phyloP scores from a whole-genome alignment of 2,797 vertebrate species.

The Falco peregrinus region DNA sequence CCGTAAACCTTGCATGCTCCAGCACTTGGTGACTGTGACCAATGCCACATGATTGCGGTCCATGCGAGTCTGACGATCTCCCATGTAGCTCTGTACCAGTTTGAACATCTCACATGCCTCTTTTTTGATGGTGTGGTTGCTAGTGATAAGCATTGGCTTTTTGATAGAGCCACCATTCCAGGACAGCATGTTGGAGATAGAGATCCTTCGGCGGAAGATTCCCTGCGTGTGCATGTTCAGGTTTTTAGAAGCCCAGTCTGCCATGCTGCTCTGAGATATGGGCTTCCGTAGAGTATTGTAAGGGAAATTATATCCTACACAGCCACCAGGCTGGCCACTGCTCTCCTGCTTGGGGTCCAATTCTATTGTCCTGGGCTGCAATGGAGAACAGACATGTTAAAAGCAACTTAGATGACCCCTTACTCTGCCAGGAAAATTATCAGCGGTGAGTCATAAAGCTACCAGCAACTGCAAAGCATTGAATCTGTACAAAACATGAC shows the following conservation, averaged over 20 bases:
- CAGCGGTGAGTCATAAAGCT: background rate
- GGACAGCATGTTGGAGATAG: conserved; percentile 91
- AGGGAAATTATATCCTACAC: conserved; percentile 75
- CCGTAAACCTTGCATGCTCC: conserved; percentile 87
- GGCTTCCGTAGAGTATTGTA: conserved; percentile 85
- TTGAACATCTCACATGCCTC: conserved; percentile 94
- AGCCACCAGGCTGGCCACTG: conserved; percentile 67
- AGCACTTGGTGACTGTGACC: conserved; percentile 88
- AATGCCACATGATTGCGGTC: conserved; percentile 85
- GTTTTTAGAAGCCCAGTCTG: conserved; percentile 92
- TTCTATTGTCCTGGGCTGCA: conserved; percentile 79
- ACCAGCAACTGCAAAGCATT: background rate
- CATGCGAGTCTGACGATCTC: conserved; percentile 86
- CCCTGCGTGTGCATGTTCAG: conserved; percentile 92
- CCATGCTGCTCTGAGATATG: conserved; percentile 83
- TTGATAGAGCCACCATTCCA: conserved; percentile 92
- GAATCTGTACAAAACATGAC: background rate
- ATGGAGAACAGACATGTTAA: background rate
- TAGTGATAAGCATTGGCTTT: conserved; percentile 92
- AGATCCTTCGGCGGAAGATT: conserved; percentile 88
- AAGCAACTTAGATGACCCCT: background rate
- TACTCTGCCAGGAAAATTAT: background rate
- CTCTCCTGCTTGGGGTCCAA: conserved; percentile 78
- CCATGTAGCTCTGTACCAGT: conserved; percentile 92
- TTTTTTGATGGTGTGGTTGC: conserved; percentile 85